Conservation (phyloP, 2,888 invertebrate genomes). For the Resseliella maxima region DNA sequence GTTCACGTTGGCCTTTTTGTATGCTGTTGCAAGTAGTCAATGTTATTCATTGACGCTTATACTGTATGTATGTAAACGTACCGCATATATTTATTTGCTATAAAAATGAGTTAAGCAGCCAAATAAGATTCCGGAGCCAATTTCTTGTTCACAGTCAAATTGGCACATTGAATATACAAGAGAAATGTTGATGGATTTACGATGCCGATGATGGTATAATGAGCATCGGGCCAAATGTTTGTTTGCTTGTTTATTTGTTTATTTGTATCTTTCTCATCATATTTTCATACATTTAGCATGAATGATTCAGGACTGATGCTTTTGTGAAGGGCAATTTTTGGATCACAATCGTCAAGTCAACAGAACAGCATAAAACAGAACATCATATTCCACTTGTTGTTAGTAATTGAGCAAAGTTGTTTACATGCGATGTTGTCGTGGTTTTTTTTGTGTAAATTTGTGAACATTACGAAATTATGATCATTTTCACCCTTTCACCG, state of each 20-base stretch:
- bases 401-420: not conserved
- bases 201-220: constrained; percentile 1
- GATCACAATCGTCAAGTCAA: not conserved
- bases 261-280: not conserved
- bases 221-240: not conserved
- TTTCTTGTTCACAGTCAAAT: not conserved
- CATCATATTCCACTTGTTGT: not conserved
- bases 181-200: not conserved
- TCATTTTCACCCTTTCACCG: not conserved
- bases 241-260: not conserved
- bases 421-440: not conserved
- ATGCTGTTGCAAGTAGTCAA: too few relatives aligned
- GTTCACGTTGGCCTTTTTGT: too few relatives aligned
- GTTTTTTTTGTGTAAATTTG: not conserved
- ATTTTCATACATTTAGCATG: not conserved
- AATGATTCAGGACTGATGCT: not conserved
- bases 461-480: constrained; percentile 8
- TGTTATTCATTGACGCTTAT: too few relatives aligned
- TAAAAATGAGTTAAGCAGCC: not conserved
- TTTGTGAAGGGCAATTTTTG: constrained; percentile 6
- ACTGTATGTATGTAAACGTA: too few relatives aligned
- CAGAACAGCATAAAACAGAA: not conserved
- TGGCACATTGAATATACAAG: not conserved
- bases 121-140: not conserved
- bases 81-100: not conserved